Conservation (phyloP, 2,113 vertebrate species). For the Donacobius atricapilla region DNA sequence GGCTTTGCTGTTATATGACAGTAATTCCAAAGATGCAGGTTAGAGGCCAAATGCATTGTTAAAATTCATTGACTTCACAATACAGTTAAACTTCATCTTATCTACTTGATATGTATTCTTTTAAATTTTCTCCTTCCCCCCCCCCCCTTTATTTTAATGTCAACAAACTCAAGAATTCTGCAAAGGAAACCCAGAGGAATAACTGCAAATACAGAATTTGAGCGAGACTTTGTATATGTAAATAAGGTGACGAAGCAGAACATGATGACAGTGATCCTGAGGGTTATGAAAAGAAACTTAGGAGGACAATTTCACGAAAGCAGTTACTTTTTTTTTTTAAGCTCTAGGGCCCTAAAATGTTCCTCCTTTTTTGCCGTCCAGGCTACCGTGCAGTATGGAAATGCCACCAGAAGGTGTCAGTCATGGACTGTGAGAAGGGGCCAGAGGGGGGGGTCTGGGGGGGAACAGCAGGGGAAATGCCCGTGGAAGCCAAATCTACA, state of each 20-base stretch:
- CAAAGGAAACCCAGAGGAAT: background rate
- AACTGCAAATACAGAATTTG: background rate
- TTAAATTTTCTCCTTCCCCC: fast-evolving
- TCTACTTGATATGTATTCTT: background rate
- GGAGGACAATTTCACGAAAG: background rate
- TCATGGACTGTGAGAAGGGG: background rate
- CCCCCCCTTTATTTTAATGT: background rate
- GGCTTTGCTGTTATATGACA: background rate
- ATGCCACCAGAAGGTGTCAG: slow-evolving; percentile 72
- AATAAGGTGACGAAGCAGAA: background rate
- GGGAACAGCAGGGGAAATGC: background rate
- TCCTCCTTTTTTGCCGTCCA: fast-evolving
- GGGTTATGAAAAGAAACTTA: background rate
- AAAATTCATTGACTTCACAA: background rate
- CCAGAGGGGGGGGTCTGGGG: fast-evolving
- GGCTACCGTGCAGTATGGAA: background rate
- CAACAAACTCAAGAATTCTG: background rate
- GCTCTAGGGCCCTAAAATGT: fast-evolving
- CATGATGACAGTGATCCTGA: background rate
- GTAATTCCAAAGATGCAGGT: background rate
- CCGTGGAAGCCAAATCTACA: background rate
- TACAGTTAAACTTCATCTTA: background rate
- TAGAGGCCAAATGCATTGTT: background rate
- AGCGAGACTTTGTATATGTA: background rate
- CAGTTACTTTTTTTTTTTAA: fast-evolving